A percentile compares a stretch with the other conserved stretches of the same genome.
Evolutionary conservation across 1,140 invertebrate species (phyloP).

Genomic region (Oryzaephilus surinamensis): DNA sequence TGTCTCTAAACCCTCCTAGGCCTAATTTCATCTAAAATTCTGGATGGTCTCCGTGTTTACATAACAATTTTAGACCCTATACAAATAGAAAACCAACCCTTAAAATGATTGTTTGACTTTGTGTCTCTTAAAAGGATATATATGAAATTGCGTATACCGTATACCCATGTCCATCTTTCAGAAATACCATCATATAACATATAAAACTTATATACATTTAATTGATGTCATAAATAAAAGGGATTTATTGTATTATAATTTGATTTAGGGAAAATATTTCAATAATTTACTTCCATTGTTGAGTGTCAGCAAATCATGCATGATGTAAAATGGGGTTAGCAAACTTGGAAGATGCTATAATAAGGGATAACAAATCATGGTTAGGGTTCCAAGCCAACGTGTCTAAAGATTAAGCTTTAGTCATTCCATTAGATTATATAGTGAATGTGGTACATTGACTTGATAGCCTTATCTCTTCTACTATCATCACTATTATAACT

Average conservation of each 20-base stretch:
- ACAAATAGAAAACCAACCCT: constrained; percentile 7
- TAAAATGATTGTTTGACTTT: background rate
- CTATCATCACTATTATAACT: no score
- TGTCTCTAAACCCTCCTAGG: constrained; percentile 13
- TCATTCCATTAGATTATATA: constrained; percentile 11
- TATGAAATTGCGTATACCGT: no score
- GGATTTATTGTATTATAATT: background rate
- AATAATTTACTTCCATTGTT: background rate
- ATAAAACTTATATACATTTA: no score
- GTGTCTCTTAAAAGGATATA: no score
- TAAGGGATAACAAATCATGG: constrained; percentile 12
- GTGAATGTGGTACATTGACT: no score
- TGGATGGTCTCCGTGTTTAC: constrained; percentile 8
- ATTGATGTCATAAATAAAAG: no score
- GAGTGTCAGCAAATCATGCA: background rate
- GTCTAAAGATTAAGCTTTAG: constrained; percentile 10
- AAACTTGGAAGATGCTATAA: constrained; percentile 8
- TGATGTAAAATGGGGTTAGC: constrained; percentile 1
- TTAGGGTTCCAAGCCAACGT: constrained; percentile 11
- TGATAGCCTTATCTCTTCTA: no score
- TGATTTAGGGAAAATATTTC: no score
- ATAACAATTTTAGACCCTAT: constrained; percentile 11
- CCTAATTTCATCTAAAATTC: constrained; percentile 19
- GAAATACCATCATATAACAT: no score
- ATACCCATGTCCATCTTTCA: no score